Evolutionary conservation across 2,888 invertebrate species (phyloP).

Genomic region (Agrilus mali): DNA sequence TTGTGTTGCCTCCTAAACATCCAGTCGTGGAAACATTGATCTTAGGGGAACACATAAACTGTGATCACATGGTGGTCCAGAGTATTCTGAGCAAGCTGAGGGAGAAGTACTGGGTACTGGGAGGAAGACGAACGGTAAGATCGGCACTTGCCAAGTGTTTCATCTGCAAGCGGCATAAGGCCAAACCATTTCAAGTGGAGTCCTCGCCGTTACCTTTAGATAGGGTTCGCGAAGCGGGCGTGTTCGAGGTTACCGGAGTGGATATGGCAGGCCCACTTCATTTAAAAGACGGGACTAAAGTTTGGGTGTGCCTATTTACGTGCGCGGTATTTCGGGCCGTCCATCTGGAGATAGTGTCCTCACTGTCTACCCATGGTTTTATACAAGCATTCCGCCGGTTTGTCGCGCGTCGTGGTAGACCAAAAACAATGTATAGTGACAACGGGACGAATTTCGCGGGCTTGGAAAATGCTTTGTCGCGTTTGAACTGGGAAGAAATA

Average conservation of each 20-base stretch:
- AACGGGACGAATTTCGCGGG: slow-evolving; percentile 28
- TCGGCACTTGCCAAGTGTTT: no score
- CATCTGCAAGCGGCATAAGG: slow-evolving; percentile 10
- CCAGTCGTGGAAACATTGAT: no score
- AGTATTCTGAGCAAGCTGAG: no score
- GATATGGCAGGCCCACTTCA: slow-evolving; percentile 27
- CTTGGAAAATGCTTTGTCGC: slow-evolving; percentile 15
- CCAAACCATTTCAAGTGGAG: slow-evolving; percentile 10
- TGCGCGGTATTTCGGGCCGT: slow-evolving; percentile 27
- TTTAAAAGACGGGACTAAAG: slow-evolving; percentile 17
- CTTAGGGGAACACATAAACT: no score
- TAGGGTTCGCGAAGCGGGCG: slow-evolving; percentile 15
- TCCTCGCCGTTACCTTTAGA: slow-evolving; percentile 18
- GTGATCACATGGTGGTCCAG: no score
- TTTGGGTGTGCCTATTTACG: slow-evolving; percentile 26
- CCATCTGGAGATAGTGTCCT: slow-evolving; percentile 26
- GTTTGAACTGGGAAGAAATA: slow-evolving; percentile 18
- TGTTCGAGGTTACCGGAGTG: slow-evolving; percentile 22
- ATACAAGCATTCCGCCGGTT: slow-evolving; percentile 21
- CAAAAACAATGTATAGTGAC: no score
- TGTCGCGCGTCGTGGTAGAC: slow-evolving; percentile 20
- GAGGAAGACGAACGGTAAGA: no score
- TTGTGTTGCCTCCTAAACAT: no score
- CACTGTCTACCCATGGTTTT: slow-evolving; percentile 21
- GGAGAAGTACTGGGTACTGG: no score